Evolutionary conservation across 2,113 vertebrate species (phyloP), one percentile per base, ranked within the genome.

Genomic region (Trachemys scripta): DNA sequence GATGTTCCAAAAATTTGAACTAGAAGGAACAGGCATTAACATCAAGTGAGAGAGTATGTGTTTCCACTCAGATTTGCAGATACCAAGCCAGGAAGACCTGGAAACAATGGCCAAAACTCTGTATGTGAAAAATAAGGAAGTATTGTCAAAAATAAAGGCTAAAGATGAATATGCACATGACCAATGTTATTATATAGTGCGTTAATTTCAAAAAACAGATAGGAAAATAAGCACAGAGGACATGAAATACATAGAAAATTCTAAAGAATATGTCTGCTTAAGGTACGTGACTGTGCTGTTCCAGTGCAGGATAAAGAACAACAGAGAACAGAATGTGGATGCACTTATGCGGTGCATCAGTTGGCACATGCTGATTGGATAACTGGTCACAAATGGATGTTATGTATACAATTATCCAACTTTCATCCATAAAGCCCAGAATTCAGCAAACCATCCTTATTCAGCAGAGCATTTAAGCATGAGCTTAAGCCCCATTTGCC

Each of bases 1-100:
- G 95, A 93, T 88, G 92, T 38, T 96, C 88, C 82, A 89, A 94
- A 94, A 96, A 95, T 94, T 80, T 90, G 96, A 97, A 95, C 96
- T 96, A 94, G 95, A 88, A 93, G 93, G 25, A 95, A 97, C 97
- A 94, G 96, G 96, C 94, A 96, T 97, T 96, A 93, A 81, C 88
- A 90, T 96, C 89, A 82, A 78, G 86, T 11, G 49, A 93, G 49
- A 93, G 87, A 90, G 81, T 47, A 51, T 83, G 76, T 42, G 87
- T 97, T 95, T 93, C 94, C 93, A 88, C 92, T 65, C 42, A 51
- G 75, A 90, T 96, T 97, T 96, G 96, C 95, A 97, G 94, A 96
- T 96, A 96, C 90, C 95, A 92, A 89, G 93, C 84, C n/a, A 50
- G 85, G 79, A 96, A 97, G 94, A 97, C 95, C 92, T 94, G 88